A percentile compares a stretch with the other conserved stretches of the same genome.
Conservation (phyloP, 2,113 vertebrate genomes). For the Scalopus aquaticus region DNA sequence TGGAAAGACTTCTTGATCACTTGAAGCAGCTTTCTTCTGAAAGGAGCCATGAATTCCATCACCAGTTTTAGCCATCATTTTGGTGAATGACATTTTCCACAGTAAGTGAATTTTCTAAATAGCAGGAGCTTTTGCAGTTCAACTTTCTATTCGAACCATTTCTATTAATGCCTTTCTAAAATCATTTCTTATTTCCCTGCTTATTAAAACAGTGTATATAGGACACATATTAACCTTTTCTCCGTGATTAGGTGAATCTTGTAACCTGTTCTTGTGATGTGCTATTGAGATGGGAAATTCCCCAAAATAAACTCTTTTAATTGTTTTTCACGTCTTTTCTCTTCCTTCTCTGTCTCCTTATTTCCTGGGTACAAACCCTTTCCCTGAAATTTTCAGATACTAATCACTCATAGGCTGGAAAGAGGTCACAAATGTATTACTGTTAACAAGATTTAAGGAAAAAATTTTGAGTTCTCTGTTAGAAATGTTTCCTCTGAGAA, state of each 20-base stretch:
- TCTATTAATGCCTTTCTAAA: conserved; percentile 32
- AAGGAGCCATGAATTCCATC: not conserved
- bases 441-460: not conserved
- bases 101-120: not conserved
- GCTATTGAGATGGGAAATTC: not conserved
- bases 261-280: not conserved
- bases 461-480: not conserved
- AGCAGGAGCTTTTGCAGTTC: not conserved
- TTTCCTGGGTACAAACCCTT: not conserved
- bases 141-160: conserved; percentile 3
- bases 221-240: conserved; percentile 52
- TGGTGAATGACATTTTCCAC: not conserved
- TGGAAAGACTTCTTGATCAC: not conserved
- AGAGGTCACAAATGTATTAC: not conserved
- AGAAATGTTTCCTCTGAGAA: not conserved
- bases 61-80: not conserved
- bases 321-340: conserved; percentile 1
- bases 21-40: not conserved
- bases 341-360: not conserved
- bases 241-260: conserved; percentile 43
- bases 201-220: conserved; percentile 21
- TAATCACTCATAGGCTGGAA: not conserved
- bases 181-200: not conserved
- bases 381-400: not conserved
- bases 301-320: not conserved